Evolutionary conservation across 35 echinoderm and acorn worm genomes (phyloP).

Genomic region (Lytechinus pictus): DNA sequence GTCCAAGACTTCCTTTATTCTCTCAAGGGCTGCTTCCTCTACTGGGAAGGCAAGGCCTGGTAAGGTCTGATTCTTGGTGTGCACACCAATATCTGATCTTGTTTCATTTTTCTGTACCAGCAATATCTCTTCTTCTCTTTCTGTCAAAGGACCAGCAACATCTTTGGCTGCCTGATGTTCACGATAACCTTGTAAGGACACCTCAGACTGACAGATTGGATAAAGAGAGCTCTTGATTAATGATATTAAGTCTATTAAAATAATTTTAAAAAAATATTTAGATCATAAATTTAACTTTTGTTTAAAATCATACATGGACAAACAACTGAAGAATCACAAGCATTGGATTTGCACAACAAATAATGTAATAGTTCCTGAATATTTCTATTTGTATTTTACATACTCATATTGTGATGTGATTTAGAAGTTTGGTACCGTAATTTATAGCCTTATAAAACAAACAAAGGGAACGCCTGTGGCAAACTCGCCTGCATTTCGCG

Average conservation of each 20-base stretch:
- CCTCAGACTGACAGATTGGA: constrained; percentile 64
- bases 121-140: constrained; percentile 68
- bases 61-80: constrained; percentile 84
- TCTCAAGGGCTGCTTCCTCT: constrained; percentile 49
- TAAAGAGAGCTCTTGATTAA: background rate
- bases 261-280: background rate
- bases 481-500: too few relatives aligned
- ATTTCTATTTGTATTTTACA: too few relatives aligned
- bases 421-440: too few relatives aligned
- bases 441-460: too few relatives aligned
- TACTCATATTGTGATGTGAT: background rate
- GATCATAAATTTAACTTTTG: background rate
- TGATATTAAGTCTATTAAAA: background rate
- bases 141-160: constrained; percentile 77
- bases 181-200: constrained; percentile 78
- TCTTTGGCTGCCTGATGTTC: constrained; percentile 66
- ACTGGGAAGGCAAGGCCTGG: constrained; percentile 82
- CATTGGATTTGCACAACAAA: background rate
- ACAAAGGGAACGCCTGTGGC: too few relatives aligned
- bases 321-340: background rate
- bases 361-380: background rate
- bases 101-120: constrained; percentile 67
- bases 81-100: constrained; percentile 66
- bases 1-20: constrained; percentile 52
- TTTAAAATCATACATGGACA: background rate